These are phyloP conservation scores for Perizoma flavofasciatum DNA, from an alignment of 2,888 invertebrate species.

Conservation along the genomic window DNA sequence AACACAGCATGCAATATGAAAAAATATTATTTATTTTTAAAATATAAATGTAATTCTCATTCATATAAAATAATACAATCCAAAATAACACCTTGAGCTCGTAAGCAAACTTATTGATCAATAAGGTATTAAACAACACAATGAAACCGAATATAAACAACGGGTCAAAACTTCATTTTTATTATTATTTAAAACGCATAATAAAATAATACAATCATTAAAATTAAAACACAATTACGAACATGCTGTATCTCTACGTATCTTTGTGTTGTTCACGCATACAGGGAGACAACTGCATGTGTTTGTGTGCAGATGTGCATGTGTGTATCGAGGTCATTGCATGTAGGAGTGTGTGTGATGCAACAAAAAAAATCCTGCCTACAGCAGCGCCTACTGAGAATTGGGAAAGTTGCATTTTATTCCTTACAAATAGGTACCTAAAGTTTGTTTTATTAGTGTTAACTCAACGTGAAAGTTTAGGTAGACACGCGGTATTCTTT, in stretches of 20 bases:
- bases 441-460: conserved; percentile 42
- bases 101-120: conserved; percentile 35
- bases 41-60: too few relatives aligned
- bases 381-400: conserved; percentile 30
- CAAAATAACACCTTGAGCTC: conserved; percentile 11
- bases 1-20: too few relatives aligned
- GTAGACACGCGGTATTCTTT: conserved; percentile 25
- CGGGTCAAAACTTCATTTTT: conserved; percentile 42
- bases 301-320: conserved; percentile 46
- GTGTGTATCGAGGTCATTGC: conserved; percentile 78
- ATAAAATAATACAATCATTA: conserved; percentile 43
- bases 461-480: conserved; percentile 36
- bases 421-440: conserved; percentile 32
- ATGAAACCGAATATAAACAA: conserved; percentile 43
- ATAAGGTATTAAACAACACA: conserved; percentile 28
- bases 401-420: conserved; percentile 59
- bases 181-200: conserved; percentile 43
- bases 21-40: too few relatives aligned
- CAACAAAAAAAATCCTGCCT: conserved; percentile 54
- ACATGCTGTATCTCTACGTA: conserved; percentile 59
- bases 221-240: conserved; percentile 44
- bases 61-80: too few relatives aligned
- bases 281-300: conserved; percentile 36
- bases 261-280: conserved; percentile 56
- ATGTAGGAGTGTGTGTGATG: conserved; percentile 53